Conservation (phyloP, 2,797 vertebrate genomes). For the Clarias platycephalus region DNA sequence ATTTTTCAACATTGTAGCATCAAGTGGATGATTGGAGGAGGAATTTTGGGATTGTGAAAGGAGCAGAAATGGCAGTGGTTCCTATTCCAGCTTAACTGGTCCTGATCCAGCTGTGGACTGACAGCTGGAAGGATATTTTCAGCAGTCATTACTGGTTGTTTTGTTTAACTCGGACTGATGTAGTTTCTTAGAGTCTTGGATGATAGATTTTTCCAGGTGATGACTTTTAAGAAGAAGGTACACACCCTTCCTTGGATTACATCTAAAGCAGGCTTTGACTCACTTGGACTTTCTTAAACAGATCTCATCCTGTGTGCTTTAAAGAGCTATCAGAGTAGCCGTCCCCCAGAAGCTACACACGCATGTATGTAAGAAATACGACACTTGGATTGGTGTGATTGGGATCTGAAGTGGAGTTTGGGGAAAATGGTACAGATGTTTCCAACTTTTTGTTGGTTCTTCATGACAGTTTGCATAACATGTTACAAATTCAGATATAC, state of each 20-base stretch:
- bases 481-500: not conserved
- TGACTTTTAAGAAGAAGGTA: not conserved
- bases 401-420: not conserved
- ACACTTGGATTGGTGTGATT: not conserved
- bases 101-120: slow-evolving; percentile 10
- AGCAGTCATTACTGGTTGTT: not conserved
- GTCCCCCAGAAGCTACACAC: not conserved
- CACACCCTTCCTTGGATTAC: too few species aligned
- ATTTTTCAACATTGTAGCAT: not conserved
- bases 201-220: not conserved
- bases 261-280: not conserved
- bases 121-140: not conserved
- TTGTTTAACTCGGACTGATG: not conserved
- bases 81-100: not conserved
- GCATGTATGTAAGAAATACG: not conserved
- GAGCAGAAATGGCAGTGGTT: not conserved
- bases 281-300: not conserved
- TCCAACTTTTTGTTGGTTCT: not conserved
- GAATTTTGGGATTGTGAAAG: not conserved
- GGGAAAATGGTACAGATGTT: not conserved
- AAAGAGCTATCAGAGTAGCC: not conserved
- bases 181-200: not conserved
- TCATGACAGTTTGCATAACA: not conserved
- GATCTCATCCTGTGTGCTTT: not conserved
- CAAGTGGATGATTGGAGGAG: not conserved